Percentiles rank a stretch among this genome's conserved stretches.
These are phyloP conservation scores for Peromyscus leucopus DNA, from an alignment of 2,113 vertebrate species.

Conservation along the genomic window DNA sequence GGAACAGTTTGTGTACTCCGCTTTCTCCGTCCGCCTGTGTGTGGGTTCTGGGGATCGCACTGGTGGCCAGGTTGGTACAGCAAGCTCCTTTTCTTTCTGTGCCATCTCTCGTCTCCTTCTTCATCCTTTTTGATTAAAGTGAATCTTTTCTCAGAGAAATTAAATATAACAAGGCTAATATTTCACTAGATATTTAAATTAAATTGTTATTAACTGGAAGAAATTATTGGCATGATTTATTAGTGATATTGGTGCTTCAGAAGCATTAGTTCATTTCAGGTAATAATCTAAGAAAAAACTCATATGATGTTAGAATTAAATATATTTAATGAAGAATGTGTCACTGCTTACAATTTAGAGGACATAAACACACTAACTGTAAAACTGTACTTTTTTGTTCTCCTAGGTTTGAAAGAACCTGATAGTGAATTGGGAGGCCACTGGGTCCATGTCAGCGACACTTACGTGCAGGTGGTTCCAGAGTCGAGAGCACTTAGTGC, in stretches of 20 bases:
- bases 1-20: neutral
- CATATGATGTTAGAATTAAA: conserved; percentile 49
- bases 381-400: conserved; percentile 72
- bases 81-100: neutral
- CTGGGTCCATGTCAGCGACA: conserved; percentile 97
- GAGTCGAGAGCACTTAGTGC: conserved; percentile 96
- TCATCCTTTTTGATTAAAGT: neutral
- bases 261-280: conserved; percentile 45
- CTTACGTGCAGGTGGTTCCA: conserved; percentile 94
- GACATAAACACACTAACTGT: conserved; percentile 24
- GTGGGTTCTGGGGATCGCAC: neutral
- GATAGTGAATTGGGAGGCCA: conserved; percentile 89
- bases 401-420: conserved; percentile 93
- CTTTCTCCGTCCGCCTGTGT: neutral
- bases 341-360: conserved; percentile 20
- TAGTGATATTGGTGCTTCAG: conserved; percentile 5
- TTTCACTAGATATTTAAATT: conserved; percentile 60
- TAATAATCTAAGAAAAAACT: conserved; percentile 57
- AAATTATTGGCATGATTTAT: neutral
- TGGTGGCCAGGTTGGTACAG: neutral
- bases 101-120: neutral
- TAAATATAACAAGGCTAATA: conserved; percentile 30
- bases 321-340: conserved; percentile 7
- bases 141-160: conserved; percentile 37
- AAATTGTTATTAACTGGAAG: conserved; percentile 37